Percentiles rank a stretch among this genome's conserved stretches.
phyloP scores from a whole-genome alignment of 2,797 vertebrate species.

The Labeo calbasu region DNA sequence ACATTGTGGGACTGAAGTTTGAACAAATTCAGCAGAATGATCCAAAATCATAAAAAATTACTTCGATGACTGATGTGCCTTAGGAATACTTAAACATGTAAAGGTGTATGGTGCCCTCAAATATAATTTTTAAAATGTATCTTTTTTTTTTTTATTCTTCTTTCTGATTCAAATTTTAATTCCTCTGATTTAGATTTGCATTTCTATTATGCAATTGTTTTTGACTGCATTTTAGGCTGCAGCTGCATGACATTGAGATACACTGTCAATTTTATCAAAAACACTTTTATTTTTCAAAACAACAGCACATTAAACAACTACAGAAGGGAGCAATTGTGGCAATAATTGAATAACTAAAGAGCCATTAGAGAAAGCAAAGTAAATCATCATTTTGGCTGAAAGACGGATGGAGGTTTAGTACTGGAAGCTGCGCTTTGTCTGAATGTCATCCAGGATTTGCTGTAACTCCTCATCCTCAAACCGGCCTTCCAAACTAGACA shows the following conservation, averaged over 20 bases:
- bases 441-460: slow-evolving; percentile 97
- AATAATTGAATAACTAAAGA: neutral
- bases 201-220: neutral
- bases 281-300: slow-evolving; percentile 11
- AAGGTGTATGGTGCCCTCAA: neutral
- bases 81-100: neutral
- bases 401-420: slow-evolving; percentile 75
- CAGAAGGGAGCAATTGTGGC: neutral
- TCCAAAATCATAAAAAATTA: neutral
- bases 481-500: slow-evolving; percentile 87
- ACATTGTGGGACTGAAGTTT: neutral
- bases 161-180: neutral
- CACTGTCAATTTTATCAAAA: neutral
- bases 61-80: neutral
- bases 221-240: neutral
- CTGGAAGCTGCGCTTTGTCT: slow-evolving; percentile 97
- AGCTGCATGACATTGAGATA: neutral
- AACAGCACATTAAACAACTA: neutral
- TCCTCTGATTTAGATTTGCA: neutral
- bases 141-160: neutral
- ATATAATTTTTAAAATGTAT: neutral
- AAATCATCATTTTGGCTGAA: neutral
- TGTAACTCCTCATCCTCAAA: slow-evolving; percentile 97
- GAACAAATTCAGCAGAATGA: neutral
- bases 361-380: neutral